Evolutionary conservation across 1,140 invertebrate species (phyloP).

Genomic region (Rhagoletis zephyria): DNA sequence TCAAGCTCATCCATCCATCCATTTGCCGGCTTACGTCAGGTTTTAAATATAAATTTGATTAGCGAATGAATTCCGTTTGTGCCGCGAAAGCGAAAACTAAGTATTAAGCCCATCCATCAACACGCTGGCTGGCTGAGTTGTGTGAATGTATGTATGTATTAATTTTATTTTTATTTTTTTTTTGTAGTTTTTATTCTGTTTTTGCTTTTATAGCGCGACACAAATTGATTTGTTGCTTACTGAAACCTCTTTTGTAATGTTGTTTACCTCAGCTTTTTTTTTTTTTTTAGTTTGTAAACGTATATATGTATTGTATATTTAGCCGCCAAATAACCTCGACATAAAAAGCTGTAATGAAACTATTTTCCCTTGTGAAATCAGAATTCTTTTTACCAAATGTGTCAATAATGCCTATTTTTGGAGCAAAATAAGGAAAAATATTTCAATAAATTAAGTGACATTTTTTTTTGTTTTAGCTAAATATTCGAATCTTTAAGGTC

Average conservation of each 20-base stretch:
- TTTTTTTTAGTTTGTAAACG: background rate
- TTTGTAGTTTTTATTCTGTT: background rate
- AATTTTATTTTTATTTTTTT: background rate
- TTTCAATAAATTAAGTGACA: background rate
- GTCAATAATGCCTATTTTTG: background rate
- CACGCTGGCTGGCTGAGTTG: background rate
- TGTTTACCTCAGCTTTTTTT: constrained; percentile 1
- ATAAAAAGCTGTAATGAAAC: too few relatives aligned
- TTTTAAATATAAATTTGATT: constrained; percentile 46
- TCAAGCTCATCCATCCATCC: background rate
- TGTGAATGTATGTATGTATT: background rate
- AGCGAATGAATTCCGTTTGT: constrained; percentile 9
- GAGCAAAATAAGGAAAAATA: background rate
- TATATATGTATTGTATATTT: background rate
- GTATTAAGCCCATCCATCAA: background rate
- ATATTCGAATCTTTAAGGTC: too few relatives aligned
- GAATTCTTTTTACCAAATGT: background rate
- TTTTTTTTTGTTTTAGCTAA: too few relatives aligned
- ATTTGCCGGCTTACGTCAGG: constrained; percentile 12
- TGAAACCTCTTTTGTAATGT: background rate
- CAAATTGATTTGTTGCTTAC: background rate
- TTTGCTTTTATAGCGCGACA: background rate
- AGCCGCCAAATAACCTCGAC: too few relatives aligned
- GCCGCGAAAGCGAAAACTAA: constrained; percentile 5
- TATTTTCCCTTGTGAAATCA: background rate